phyloP scores from a whole-genome alignment of 1,140 invertebrate species.

The Conopomorpha cramerella region DNA sequence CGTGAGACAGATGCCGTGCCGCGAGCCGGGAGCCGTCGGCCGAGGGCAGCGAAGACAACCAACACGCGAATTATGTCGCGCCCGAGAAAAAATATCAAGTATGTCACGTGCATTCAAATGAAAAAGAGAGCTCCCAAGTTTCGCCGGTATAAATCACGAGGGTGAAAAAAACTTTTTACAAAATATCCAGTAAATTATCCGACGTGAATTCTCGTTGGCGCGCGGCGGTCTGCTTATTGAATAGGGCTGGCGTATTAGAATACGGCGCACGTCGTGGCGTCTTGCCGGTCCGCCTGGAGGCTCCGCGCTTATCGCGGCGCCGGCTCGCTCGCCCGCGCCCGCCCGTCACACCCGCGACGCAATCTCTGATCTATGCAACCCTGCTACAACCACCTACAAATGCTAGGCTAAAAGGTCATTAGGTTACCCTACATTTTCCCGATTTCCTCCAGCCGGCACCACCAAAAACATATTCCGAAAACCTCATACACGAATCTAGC shows the following conservation, averaged over 20 bases:
- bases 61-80: slow-evolving; percentile 40
- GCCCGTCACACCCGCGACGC: background rate
- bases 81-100: slow-evolving; percentile 54
- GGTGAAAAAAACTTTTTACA: slow-evolving; percentile 58
- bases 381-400: too few relatives aligned
- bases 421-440: too few relatives aligned
- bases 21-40: slow-evolving; percentile 43
- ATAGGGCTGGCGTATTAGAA: slow-evolving; percentile 51
- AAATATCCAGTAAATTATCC: slow-evolving; percentile 62
- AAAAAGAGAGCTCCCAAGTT: slow-evolving; percentile 56
- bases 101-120: slow-evolving; percentile 59
- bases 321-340: background rate
- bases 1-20: slow-evolving; percentile 37
- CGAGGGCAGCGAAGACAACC: slow-evolving; percentile 30
- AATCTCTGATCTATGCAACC: too few relatives aligned
- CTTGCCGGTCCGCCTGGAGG: slow-evolving; percentile 12
- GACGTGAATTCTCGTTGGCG: slow-evolving; percentile 54
- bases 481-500: too few relatives aligned
- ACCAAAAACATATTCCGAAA: too few relatives aligned
- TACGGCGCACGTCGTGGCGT: slow-evolving; percentile 46
- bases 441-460: too few relatives aligned
- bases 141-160: slow-evolving; percentile 57
- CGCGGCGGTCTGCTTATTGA: slow-evolving; percentile 57
- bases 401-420: too few relatives aligned
- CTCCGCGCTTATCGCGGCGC: slow-evolving; percentile 14